Evolutionary conservation across 2,888 invertebrate species (phyloP).

Genomic region (Scelioninae gen. 1): DNA sequence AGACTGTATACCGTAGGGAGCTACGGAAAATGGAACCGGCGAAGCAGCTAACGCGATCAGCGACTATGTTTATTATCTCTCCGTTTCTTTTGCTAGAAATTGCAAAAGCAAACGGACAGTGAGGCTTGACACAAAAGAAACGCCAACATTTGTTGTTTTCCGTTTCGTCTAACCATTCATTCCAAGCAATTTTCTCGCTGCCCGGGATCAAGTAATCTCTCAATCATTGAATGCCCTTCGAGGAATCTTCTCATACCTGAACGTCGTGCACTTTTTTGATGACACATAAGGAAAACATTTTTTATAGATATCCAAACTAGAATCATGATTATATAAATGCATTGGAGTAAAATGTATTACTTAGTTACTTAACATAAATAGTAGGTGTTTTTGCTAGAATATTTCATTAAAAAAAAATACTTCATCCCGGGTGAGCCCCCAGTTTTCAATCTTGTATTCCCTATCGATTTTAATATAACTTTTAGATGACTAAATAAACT

Average conservation of each 20-base stretch:
- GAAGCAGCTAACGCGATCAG: conserved; percentile 49
- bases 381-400: too few relatives aligned
- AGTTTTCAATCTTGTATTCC: too few relatives aligned
- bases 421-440: too few relatives aligned
- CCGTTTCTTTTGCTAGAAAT: conserved; percentile 26
- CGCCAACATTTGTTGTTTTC: conserved; percentile 52
- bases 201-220: conserved; percentile 51
- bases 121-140: conserved; percentile 44
- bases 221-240: conserved; percentile 35
- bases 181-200: conserved; percentile 49
- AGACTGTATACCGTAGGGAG: conserved; percentile 15
- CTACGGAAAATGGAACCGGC: conserved; percentile 38
- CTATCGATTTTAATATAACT: too few relatives aligned
- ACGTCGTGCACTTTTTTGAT: not conserved
- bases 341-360: too few relatives aligned
- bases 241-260: too few relatives aligned
- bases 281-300: too few relatives aligned
- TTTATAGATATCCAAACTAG: too few relatives aligned
- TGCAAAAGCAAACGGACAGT: conserved; percentile 31
- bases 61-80: conserved; percentile 52
- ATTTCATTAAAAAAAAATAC: too few relatives aligned
- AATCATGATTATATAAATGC: too few relatives aligned
- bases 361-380: too few relatives aligned
- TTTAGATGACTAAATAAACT: too few relatives aligned
- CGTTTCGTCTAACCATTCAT: conserved; percentile 31